Evolutionary conservation across 2,797 vertebrate species (phyloP).

Genomic region (Nyctalus aviator): DNA sequence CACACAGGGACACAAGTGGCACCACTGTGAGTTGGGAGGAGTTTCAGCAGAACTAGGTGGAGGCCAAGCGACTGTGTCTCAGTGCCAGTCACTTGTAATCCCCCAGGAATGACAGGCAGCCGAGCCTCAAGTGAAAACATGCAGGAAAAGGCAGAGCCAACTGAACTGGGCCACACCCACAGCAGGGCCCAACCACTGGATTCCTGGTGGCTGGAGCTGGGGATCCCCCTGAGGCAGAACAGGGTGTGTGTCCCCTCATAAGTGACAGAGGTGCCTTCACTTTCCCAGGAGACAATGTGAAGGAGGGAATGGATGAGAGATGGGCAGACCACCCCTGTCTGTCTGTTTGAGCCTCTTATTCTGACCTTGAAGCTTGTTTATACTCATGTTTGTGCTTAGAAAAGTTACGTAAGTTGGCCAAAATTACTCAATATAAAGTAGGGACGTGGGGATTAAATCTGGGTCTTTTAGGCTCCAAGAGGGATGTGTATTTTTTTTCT

Average conservation of each 20-base stretch:
- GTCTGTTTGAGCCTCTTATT: neutral
- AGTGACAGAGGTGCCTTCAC: neutral
- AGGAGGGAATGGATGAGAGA: neutral
- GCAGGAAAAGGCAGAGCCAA: neutral
- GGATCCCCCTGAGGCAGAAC: neutral
- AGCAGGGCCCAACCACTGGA: neutral
- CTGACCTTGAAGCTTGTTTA: neutral
- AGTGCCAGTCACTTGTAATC: neutral
- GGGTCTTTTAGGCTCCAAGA: neutral
- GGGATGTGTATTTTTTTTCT: neutral
- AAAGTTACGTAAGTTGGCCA: neutral
- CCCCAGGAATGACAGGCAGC: neutral
- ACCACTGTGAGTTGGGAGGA: neutral
- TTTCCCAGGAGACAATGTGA: neutral
- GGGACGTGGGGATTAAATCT: neutral
- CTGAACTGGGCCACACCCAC: neutral
- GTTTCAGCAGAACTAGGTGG: neutral
- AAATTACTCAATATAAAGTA: neutral
- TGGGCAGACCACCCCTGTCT: neutral
- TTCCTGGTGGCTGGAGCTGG: neutral
- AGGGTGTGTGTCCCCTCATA: neutral
- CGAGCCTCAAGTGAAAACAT: neutral
- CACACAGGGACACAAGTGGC: neutral
- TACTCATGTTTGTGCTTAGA: neutral
- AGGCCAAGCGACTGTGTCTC: neutral